These are phyloP conservation scores for Spodoptera picta DNA, from an alignment of 2,888 invertebrate species.

Conservation along the genomic window DNA sequence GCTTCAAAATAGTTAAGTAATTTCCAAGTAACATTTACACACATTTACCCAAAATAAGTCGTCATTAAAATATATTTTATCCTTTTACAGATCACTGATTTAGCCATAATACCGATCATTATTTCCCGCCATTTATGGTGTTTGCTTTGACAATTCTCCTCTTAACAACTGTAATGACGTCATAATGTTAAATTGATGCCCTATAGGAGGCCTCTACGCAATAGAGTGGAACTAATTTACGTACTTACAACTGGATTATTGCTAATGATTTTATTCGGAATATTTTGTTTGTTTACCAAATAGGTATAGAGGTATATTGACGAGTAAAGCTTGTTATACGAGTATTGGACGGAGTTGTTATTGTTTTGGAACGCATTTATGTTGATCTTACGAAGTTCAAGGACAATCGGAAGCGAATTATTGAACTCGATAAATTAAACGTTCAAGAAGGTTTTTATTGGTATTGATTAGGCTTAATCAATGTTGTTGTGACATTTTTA, in stretches of 20 bases:
- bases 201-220: conserved; percentile 10
- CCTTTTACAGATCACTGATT: background rate
- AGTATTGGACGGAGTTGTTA: too few species aligned
- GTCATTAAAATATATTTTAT: background rate
- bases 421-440: too few species aligned
- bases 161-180: background rate
- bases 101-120: background rate
- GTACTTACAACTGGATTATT: conserved; percentile 3
- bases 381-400: conserved; percentile 7
- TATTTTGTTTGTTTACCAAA: conserved; percentile 4
- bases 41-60: too few species aligned
- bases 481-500: conserved; percentile 29
- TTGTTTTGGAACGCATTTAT: too few species aligned
- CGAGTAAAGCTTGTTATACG: background rate
- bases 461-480: background rate
- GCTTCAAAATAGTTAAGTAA: too few species aligned
- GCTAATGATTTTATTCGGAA: conserved; percentile 4
- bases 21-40: too few species aligned
- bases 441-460: background rate
- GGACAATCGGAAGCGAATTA: conserved; percentile 2
- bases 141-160: background rate
- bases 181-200: background rate
- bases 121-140: background rate
- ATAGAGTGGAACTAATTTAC: background rate
- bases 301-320: too few species aligned